Conservation (phyloP, 2,113 vertebrate genomes). For the Vidua chalybeata region DNA sequence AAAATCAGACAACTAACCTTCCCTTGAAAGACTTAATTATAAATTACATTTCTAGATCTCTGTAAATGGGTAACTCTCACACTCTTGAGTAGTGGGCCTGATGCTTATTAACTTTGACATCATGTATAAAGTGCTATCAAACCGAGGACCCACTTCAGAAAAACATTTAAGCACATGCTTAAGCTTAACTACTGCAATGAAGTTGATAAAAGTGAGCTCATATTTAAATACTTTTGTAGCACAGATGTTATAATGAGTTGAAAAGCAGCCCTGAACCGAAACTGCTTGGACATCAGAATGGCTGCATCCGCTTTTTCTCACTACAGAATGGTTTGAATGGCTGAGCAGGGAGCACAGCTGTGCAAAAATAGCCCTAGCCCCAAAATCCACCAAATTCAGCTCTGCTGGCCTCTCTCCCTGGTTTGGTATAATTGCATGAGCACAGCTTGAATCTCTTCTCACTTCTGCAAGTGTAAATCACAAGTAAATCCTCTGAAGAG, state of each 20-base stretch:
- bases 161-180: background rate
- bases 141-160: background rate
- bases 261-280: background rate
- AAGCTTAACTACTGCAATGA: background rate
- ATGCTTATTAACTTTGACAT: background rate
- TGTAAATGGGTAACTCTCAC: background rate
- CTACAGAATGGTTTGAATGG: background rate
- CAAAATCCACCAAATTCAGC: background rate
- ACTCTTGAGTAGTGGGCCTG: background rate
- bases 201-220: background rate
- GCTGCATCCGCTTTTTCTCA: background rate
- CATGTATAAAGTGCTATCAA: background rate
- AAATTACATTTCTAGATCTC: slow-evolving; percentile 16
- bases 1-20: slow-evolving; percentile 5
- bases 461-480: slow-evolving; percentile 38
- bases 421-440: background rate
- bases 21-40: slow-evolving; percentile 9
- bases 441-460: slow-evolving; percentile 35
- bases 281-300: background rate
- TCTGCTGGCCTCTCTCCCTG: background rate
- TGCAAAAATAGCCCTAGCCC: background rate
- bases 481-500: slow-evolving; percentile 16
- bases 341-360: background rate
- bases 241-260: background rate
- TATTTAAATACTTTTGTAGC: background rate